Base-by-base conservation (phyloP, 2,113 vertebrate genomes). In the Tangachromis dhanisi region DNA sequence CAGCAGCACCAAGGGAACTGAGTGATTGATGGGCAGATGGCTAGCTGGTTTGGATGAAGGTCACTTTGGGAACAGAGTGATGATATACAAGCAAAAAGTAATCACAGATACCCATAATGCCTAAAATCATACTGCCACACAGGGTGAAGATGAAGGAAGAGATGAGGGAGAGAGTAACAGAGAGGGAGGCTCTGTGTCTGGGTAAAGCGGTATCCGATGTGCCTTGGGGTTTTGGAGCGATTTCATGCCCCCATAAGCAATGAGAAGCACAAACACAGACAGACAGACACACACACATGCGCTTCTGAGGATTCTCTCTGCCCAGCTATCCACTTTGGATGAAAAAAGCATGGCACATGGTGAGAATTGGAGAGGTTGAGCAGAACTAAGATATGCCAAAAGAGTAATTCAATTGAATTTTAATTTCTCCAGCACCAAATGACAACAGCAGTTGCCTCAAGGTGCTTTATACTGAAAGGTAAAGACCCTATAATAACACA, bases 181-280 rank as follows among this genome's bases (percentile, higher is more conserved):
- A 92, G 83, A 81, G 81, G 57, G 53, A 88, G 61, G 61, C 85
- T 86, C 73, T 86, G 79, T 88, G 92, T 93, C 88, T 94, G 92
- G 89, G 84, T 82, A 89, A 85, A 92, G 85, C 53, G 2, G 71
- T 86, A 83, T 80, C 87, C 86, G 66, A 80, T 90, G 91, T 94
- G 93, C 95, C 95, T 91, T 85, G 51, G 83, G 94, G 96, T 94
- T 95, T 89, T 95, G 89, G 94, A 94, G 92, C 86, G 82, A 97
- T 97, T 97, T 97, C 95, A 97, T 96, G 96, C 95, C 93, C 96
- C 90, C 95, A 96, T 96, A 96, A 96, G 95, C 95, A 95, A 90
- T 92, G 88, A 87, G 88, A 90, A 83, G 49, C 91, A 93, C 87
- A 90, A 49, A 89, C 54, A 8, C 84, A 93, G 26, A 92, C 90